Evolutionary conservation across 2,113 vertebrate species (phyloP), one percentile per base, ranked within the genome.

Genomic region (Pao palembangensis): DNA sequence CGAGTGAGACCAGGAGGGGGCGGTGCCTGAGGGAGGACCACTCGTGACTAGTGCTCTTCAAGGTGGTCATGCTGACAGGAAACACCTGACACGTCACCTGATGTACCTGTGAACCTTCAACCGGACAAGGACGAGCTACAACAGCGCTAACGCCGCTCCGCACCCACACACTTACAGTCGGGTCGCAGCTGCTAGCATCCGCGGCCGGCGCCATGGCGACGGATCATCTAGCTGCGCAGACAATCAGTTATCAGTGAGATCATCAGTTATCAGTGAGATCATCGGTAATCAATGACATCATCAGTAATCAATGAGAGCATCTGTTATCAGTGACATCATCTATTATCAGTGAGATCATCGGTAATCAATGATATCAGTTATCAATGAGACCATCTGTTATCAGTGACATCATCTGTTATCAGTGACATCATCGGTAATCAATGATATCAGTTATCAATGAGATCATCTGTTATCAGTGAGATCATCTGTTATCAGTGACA

Each of bases 11-110:
- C 71, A 68, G 71, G 71, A 77, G 79, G 55, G 84, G 82, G 55
- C 77, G 51, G 80, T 82, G 86, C 80, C 78, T 75, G 21, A 51
- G 84, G 88, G 71, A 69, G 64, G 68, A 80, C 80, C 11, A 73
- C 73, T 82, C 72, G 82, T 85, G 86, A 84, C 76, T 84, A 77
- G 82, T 87, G 85, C 84, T 84, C 77, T 76, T 80, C 75, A 73
- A 82, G 76, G 85, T 80, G 63, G 49, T 72, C 87, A 87, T 87
- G 87, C 87, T 64, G 75, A 84, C 69, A 57, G 23, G 41, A 61
- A 67, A 71, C 13, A 74, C 73, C 78, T 71, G 73, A 43, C 69
- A 67, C 38, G 59, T 78, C 79, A 67, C 69, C 78, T 65, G 68
- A 71, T 83, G 71, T 70, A 80, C 83, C 83, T 85, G 82, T 47